phyloP scores from a whole-genome alignment of 1,140 invertebrate genomes.

The Tetramorium parvispinum region DNA sequence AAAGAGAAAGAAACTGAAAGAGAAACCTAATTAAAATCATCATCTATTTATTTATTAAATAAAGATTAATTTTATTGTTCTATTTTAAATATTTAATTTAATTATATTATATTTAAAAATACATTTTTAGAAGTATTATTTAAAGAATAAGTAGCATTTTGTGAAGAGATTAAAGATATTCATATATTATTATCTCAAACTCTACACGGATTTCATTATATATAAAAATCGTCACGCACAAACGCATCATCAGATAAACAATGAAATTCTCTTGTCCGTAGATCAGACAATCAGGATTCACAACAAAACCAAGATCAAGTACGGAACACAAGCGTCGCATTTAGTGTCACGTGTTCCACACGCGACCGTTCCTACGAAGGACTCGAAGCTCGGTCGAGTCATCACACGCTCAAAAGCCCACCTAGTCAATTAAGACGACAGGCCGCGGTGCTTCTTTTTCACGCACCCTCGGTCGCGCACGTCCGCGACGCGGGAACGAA shows the following conservation, averaged over 20 bases:
- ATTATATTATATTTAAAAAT: background rate
- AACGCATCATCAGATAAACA: background rate
- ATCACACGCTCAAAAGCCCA: conserved; percentile 69
- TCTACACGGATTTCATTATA: background rate
- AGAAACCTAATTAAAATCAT: background rate
- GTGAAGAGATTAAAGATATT: background rate
- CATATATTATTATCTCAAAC: background rate
- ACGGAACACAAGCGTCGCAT: background rate
- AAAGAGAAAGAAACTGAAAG: background rate
- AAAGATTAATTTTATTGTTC: background rate
- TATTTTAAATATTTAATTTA: background rate
- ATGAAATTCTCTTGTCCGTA: background rate
- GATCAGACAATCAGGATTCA: conserved; percentile 4
- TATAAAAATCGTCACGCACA: background rate
- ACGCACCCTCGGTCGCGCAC: conserved; percentile 16
- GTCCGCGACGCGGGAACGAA: conserved; percentile 31
- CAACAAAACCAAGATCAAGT: background rate
- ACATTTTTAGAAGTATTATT: no score
- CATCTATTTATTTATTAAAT: background rate
- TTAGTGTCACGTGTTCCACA: conserved; percentile 35
- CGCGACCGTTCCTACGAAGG: background rate
- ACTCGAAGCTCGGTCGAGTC: conserved; percentile 59
- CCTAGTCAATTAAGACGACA: conserved; percentile 69
- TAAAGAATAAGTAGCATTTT: no score
- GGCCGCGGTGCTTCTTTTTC: conserved; percentile 28